Conservation (phyloP, 2,797 vertebrate species). For the Platalea minor region DNA sequence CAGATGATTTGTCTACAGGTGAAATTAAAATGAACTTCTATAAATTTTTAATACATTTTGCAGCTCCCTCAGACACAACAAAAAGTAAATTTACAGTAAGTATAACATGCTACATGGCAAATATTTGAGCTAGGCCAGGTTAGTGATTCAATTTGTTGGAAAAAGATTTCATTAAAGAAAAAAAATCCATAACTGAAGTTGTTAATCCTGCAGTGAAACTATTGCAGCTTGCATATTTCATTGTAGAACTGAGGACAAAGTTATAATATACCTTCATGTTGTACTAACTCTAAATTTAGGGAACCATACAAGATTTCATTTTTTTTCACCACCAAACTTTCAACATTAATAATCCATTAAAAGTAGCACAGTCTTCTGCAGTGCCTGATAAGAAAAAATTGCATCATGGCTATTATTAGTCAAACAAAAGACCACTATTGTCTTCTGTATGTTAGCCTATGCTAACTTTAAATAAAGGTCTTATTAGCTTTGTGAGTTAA, state of each 20-base stretch:
- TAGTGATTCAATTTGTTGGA: neutral
- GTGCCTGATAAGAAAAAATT: neutral
- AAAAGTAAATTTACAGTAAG: constrained; percentile 7
- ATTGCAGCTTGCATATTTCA: neutral
- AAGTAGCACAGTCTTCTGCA: neutral
- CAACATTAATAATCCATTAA: neutral
- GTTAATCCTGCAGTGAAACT: neutral
- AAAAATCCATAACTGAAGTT: neutral
- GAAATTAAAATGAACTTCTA: neutral
- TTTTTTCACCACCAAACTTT: neutral
- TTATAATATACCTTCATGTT: neutral
- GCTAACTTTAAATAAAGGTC: neutral
- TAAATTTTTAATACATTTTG: neutral
- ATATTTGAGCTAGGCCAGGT: constrained; percentile 4
- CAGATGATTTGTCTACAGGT: neutral
- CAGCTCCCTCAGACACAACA: neutral
- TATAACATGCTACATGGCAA: neutral
- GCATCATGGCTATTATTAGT: neutral
- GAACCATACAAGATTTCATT: neutral
- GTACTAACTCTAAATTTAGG: neutral
- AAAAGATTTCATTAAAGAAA: constrained; percentile 3
- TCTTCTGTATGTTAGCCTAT: neutral
- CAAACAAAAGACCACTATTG: neutral
- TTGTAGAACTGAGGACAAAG: neutral
- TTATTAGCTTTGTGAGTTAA: neutral